phyloP scores from a whole-genome alignment of 35 echinoderm and acorn worm genomes.

The Diadema setosum region DNA sequence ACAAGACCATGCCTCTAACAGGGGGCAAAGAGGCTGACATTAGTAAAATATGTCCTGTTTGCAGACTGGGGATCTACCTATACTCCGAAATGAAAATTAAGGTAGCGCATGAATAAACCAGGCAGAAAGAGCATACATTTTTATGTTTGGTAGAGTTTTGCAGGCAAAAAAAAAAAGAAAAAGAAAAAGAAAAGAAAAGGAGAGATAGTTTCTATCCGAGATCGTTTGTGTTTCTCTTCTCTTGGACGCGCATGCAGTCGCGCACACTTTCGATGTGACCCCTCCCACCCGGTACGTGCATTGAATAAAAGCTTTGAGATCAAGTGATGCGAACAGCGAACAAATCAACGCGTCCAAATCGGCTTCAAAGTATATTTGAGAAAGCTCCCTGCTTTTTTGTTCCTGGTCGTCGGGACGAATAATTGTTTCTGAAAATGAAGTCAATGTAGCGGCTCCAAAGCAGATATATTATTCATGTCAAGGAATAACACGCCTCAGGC shows the following conservation, averaged over 20 bases:
- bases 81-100: too few relatives aligned
- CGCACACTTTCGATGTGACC: background rate
- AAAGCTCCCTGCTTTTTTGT: background rate
- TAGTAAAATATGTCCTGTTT: too few relatives aligned
- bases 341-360: background rate
- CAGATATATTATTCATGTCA: slow-evolving; percentile 4
- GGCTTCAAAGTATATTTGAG: background rate
- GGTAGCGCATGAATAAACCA: too few relatives aligned
- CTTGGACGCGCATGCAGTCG: background rate
- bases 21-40: too few relatives aligned
- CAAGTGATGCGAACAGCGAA: background rate
- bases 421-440: slow-evolving; percentile 9
- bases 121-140: too few relatives aligned
- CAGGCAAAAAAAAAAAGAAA: too few relatives aligned
- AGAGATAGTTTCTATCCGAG: background rate
- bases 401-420: background rate
- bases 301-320: background rate
- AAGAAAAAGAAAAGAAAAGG: too few relatives aligned
- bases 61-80: too few relatives aligned
- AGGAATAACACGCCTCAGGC: background rate
- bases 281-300: background rate
- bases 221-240: background rate
- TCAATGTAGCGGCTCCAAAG: slow-evolving; percentile 8
- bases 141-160: too few relatives aligned
- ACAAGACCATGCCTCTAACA: too few relatives aligned